Evolutionary conservation across 2,888 invertebrate species (phyloP).

Genomic region (Glomeris marginata): DNA sequence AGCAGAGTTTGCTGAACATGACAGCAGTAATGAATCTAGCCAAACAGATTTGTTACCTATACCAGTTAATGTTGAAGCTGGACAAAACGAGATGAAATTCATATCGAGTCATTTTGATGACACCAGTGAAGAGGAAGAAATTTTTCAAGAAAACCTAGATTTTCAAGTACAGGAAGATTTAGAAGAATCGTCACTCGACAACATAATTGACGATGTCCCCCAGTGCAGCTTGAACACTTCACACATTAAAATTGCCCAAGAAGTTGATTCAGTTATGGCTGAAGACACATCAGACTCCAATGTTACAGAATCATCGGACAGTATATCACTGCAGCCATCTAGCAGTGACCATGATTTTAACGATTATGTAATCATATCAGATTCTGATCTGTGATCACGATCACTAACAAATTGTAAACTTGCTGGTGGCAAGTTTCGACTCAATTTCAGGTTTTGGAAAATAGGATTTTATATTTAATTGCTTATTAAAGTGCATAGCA

Average conservation of each 20-base stretch:
- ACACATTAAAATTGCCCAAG: not conserved
- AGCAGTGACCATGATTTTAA: slow-evolving; percentile 12
- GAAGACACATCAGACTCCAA: not conserved
- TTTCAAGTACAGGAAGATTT: not conserved
- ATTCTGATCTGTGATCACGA: slow-evolving; percentile 11
- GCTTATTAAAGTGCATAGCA: no score
- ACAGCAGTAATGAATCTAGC: no score
- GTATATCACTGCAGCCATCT: not conserved
- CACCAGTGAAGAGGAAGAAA: slow-evolving; percentile 25
- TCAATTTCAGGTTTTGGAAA: no score
- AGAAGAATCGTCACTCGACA: not conserved
- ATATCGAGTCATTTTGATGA: slow-evolving; percentile 17
- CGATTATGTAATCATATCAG: slow-evolving; percentile 14
- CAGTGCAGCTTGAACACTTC: not conserved
- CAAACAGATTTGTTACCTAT: no score
- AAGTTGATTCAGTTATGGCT: not conserved
- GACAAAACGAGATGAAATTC: slow-evolving; percentile 18
- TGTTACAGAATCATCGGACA: not conserved
- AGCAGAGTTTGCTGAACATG: no score
- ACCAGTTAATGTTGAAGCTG: no score
- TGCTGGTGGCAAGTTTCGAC: no score
- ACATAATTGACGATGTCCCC: not conserved
- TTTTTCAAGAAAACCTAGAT: not conserved
- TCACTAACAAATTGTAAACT: not conserved
- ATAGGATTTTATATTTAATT: no score